These are phyloP conservation scores for Asteroscopus sphinx DNA, from an alignment of 2,888 invertebrate species.

Conservation along the genomic window DNA sequence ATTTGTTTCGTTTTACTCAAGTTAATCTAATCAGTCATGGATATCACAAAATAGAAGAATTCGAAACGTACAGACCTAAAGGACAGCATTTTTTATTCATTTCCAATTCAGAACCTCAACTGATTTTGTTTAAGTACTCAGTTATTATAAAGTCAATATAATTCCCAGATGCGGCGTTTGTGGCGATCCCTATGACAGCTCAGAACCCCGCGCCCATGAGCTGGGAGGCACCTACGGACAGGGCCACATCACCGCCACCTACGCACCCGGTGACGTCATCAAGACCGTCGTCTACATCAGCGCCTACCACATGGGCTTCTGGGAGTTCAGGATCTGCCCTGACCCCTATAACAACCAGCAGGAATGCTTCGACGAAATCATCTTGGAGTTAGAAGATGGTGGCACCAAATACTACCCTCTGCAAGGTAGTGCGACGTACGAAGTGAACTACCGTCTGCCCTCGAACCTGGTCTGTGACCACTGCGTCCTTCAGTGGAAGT, in stretches of 20 bases:
- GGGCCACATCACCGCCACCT: constrained; percentile 93
- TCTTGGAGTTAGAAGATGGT: constrained; percentile 89
- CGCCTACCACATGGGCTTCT: constrained; percentile 95
- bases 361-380: constrained; percentile 92
- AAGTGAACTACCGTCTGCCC: constrained; percentile 91
- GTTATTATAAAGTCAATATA: background rate
- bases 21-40: too few species aligned
- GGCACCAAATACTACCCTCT: constrained; percentile 92
- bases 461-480: constrained; percentile 92
- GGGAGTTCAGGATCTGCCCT: constrained; percentile 94
- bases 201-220: constrained; percentile 93
- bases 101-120: too few species aligned
- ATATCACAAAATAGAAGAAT: too few species aligned
- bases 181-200: constrained; percentile 94
- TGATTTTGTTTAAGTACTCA: too few species aligned
- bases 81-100: too few species aligned
- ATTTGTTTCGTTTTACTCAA: too few species aligned
- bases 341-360: constrained; percentile 92
- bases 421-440: constrained; percentile 91
- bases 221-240: constrained; percentile 94
- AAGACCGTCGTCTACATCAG: constrained; percentile 93
- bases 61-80: too few species aligned
- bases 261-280: constrained; percentile 91
- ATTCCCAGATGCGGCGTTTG: constrained; percentile 93
- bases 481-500: constrained; percentile 96